Conservation (phyloP, 2,888 invertebrate species). For the Cantharis lateralis region DNA sequence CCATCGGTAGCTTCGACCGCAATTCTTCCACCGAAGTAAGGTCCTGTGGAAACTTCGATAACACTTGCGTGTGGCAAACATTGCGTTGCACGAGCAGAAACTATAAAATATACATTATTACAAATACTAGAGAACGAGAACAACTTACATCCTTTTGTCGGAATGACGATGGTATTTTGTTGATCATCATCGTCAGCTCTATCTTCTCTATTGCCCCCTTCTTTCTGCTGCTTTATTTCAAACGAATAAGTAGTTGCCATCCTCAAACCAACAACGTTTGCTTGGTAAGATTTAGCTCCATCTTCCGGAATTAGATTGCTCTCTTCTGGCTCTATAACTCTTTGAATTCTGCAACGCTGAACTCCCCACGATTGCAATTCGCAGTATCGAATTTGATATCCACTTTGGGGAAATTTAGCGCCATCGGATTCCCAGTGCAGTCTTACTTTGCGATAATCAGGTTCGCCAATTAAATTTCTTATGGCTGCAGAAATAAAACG, state of each 20-base stretch:
- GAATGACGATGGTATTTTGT: constrained; percentile 72
- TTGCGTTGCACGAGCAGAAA: constrained; percentile 80
- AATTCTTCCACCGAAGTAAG: constrained; percentile 78
- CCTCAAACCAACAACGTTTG: constrained; percentile 70
- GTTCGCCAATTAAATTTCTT: constrained; percentile 66
- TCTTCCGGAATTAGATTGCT: constrained; percentile 39
- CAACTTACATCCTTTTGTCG: constrained; percentile 83
- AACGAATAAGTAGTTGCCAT: constrained; percentile 85
- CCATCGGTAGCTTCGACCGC: constrained; percentile 75
- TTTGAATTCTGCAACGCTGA: constrained; percentile 69
- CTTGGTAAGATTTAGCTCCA: constrained; percentile 58
- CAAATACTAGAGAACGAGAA: background rate
- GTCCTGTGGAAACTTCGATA: constrained; percentile 82
- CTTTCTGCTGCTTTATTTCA: constrained; percentile 68
- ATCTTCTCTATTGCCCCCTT: constrained; percentile 51
- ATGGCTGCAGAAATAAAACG: constrained; percentile 59
- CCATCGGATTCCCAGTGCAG: constrained; percentile 67
- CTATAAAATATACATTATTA: constrained; percentile 54
- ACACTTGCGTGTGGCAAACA: constrained; percentile 81
- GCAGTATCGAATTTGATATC: constrained; percentile 76
- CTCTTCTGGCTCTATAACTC: constrained; percentile 43
- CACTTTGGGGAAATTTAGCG: constrained; percentile 57
- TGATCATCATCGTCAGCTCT: constrained; percentile 57
- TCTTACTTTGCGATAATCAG: constrained; percentile 68
- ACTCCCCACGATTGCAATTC: constrained; percentile 81